These are phyloP conservation scores for Diachrysia chrysitis DNA, from an alignment of 2,888 invertebrate species.

Conservation along the genomic window DNA sequence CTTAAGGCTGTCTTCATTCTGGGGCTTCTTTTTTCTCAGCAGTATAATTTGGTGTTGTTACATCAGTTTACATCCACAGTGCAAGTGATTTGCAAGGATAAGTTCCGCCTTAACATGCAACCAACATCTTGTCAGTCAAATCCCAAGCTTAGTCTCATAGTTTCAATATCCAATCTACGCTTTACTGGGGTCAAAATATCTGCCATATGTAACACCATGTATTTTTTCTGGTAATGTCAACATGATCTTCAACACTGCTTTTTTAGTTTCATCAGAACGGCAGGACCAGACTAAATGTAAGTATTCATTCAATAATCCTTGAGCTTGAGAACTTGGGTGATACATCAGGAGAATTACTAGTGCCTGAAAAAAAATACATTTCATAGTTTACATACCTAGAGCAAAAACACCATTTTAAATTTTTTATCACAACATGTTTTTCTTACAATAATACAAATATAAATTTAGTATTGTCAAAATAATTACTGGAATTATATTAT, in stretches of 20 bases:
- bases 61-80: background rate
- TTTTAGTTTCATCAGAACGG: conserved; percentile 76
- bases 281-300: conserved; percentile 81
- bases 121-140: background rate
- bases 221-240: conserved; percentile 73
- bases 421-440: too few relatives aligned
- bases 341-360: conserved; percentile 78
- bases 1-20: too few relatives aligned
- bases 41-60: too few relatives aligned
- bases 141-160: too few relatives aligned
- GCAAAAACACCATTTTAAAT: too few relatives aligned
- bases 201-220: conserved; percentile 39
- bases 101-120: too few relatives aligned
- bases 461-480: too few relatives aligned
- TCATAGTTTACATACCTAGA: too few relatives aligned
- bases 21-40: too few relatives aligned
- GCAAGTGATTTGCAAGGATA: background rate
- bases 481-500: too few relatives aligned
- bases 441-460: too few relatives aligned
- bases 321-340: conserved; percentile 77
- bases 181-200: conserved; percentile 21
- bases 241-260: conserved; percentile 76
- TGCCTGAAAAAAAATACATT: conserved; percentile 74
- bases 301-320: conserved; percentile 74
- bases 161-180: background rate